Evolutionary conservation across 2,888 invertebrate genomes (phyloP), one percentile per base, ranked within the genome.

Genomic region (Cordilura impudica): DNA sequence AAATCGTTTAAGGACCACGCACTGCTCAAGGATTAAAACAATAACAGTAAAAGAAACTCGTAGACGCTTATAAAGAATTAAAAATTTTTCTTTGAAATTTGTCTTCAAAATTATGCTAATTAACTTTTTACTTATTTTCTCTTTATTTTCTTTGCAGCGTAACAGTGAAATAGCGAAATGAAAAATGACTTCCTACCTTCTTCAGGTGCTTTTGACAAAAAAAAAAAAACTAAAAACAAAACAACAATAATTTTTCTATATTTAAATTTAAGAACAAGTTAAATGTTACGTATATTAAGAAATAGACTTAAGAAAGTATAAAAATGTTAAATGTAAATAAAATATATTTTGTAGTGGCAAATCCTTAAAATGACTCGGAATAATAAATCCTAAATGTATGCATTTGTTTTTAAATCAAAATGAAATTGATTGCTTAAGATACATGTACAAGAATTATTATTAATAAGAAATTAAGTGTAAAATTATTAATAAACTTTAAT

Each of bases 181-280:
- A 58, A 53, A 10, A 21, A 29, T 19, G 35, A 26, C 60, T 65
- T 51, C 39, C 61, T 43, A 61, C 70, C 66, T 61, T 21, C 67
- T 72, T 16, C 65, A 67, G 63, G 66, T 67, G 72, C 72, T 67
- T 67, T n/a, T 77, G 60, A 35, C 0, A 16, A 29, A 53, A 65
- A 49, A 8, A 43, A 43, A 5, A 19, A 47, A 49, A 49, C 4
- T 12, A 8, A 49, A 21, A 21, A 12, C 2, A 58, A 35, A 74
- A 53, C 45, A 74, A 53, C 45, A 61, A 67, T 53, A 74, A 74
- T 74, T 51, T 63, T 72, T 72, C 35, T 65, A 65, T 63, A 63
- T 53, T 4, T 26, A 26, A 26, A 26, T 26, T 26, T 71, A 72
- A 31, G 56, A 72, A 43, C 31, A 12, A 45, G 4, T 16, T 4